Evolutionary conservation across 1,140 invertebrate genomes (phyloP).

Genomic region (Lethrus apterus): DNA sequence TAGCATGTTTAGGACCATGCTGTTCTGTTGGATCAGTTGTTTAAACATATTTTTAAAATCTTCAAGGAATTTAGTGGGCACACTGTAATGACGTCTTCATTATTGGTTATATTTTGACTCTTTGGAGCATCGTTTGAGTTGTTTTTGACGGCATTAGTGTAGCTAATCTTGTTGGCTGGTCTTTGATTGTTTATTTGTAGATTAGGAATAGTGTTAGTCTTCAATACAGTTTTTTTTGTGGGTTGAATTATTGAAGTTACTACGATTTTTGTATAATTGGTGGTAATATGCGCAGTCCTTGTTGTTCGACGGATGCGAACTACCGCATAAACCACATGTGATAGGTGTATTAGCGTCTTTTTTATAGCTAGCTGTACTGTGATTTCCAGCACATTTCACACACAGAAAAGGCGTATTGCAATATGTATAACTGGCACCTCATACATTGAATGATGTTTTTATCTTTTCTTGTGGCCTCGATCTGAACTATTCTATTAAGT

Average conservation of each 20-base stretch:
- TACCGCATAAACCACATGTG: slow-evolving; percentile 34
- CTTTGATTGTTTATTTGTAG: no score
- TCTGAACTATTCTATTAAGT: slow-evolving; percentile 27
- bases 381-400: slow-evolving; percentile 38
- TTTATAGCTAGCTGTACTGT: slow-evolving; percentile 36
- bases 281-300: no score
- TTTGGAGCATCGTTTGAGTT: no score
- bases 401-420: slow-evolving; percentile 30
- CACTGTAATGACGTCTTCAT: no score
- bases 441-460: slow-evolving; percentile 34
- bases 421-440: slow-evolving; percentile 38
- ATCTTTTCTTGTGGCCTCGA: slow-evolving; percentile 31
- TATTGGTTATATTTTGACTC: no score
- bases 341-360: slow-evolving; percentile 26
- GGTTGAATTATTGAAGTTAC: no score
- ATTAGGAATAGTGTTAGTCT: no score
- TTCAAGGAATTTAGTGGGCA: slow-evolving; percentile 1
- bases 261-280: no score
- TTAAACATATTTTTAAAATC: slow-evolving; percentile 1
- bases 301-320: slow-evolving; percentile 26
- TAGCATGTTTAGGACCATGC: slow-evolving; percentile 6
- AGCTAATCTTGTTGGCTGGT: no score
- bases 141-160: no score
- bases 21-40: neutral
- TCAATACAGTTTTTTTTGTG: no score